These are phyloP conservation scores for Erebia ligea DNA, from an alignment of 2,888 invertebrate genomes.

Conservation along the genomic window DNA sequence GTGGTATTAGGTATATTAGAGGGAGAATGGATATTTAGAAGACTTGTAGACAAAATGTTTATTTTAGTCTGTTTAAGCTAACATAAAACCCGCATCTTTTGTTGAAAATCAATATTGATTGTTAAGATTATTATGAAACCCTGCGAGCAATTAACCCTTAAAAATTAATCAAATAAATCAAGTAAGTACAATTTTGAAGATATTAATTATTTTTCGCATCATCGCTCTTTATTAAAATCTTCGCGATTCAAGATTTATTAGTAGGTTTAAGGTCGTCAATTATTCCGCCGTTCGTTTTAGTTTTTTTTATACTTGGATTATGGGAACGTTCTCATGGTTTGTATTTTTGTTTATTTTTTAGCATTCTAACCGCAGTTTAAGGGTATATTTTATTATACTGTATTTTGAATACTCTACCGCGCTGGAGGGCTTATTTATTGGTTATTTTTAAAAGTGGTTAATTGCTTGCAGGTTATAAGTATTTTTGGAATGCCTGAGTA, in stretches of 20 bases:
- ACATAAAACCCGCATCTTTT: background rate
- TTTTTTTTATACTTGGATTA: background rate
- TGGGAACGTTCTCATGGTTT: background rate
- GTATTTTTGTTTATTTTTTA: constrained; percentile 5
- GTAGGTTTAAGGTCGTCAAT: constrained; percentile 9
- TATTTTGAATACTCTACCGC: too few species aligned
- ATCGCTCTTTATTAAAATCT: constrained; percentile 3
- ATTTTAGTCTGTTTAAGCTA: too few species aligned
- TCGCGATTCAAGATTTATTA: constrained; percentile 16
- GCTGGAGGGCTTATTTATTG: constrained; percentile 52
- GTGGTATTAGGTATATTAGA: too few species aligned
- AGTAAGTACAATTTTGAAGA: background rate
- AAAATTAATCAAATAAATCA: constrained; percentile 13
- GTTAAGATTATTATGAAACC: constrained; percentile 2
- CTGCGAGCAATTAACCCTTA: background rate
- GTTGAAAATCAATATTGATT: background rate
- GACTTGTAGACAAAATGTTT: background rate
- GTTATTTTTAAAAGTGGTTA: constrained; percentile 55
- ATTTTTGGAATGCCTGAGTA: constrained; percentile 41
- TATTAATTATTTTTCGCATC: constrained; percentile 5
- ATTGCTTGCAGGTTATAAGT: constrained; percentile 53
- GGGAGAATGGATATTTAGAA: too few species aligned
- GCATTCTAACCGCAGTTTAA: background rate
- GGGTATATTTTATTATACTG: background rate
- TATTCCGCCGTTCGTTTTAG: background rate